Base-by-base conservation (phyloP, 2,797 vertebrate genomes). In the Todus mexicanus region DNA sequence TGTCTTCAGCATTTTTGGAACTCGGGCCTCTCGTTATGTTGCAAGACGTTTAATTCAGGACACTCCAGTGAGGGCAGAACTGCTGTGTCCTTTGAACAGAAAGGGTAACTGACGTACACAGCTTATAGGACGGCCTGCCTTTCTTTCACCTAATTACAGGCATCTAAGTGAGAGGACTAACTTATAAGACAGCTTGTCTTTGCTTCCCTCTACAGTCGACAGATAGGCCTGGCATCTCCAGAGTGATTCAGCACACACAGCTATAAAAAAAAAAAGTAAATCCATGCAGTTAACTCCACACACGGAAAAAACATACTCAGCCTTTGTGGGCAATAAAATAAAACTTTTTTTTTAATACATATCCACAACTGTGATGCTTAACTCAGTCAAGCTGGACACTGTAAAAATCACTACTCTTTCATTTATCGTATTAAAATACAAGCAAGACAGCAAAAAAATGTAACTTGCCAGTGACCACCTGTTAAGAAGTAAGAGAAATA, bases 171-270 rank as follows among this genome's bases (percentile, higher is more conserved):
- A 45, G 19, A 12, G 26, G 12, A 22, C 50, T 27, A 1, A 6
- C 37, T 22, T 21, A 18, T n/a, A 18, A 61, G 47, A 54, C 75
- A 17, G 63, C 33, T 88, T 69, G 85, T 16, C 61, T 95, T 78
- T 95, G 92, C 90, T 87, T 94, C 90, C 93, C 90, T 92, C 95
- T 95, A 73, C 71, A 93, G 93, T 42, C 45, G 1, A 18, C 16
- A 27, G 43, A 42, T 4, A 35, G 59, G 40, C 27, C 51, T 23
- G 45, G 47, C 74, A 78, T 18, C 60, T 81, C 38, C 9, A 5
- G 10, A 51, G 63, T 3, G 33, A 78, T 35, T 43, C 20, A 43
- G 56, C 27, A 7, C 40, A 21, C 35, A 5, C 4, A 13, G 59
- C 56, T 50, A 12, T 26, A 40, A 5, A 54, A 54, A 63, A 38